Conservation (phyloP, 2,797 vertebrate genomes). For the Darevskia mixta region DNA sequence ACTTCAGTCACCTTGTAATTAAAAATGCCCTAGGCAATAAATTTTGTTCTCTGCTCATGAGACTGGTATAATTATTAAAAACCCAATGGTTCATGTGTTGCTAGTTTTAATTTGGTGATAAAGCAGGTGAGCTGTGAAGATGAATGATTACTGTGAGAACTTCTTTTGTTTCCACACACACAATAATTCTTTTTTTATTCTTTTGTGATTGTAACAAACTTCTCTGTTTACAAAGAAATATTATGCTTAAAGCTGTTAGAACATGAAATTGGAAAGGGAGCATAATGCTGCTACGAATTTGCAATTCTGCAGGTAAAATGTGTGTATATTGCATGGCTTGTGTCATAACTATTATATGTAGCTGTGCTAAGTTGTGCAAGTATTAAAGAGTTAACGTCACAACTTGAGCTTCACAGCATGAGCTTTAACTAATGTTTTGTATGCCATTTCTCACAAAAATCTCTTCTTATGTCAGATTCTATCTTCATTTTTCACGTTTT, state of each 20-base stretch:
- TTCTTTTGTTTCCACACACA: slow-evolving; percentile 27
- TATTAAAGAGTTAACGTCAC: background rate
- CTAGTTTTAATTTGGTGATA: slow-evolving; percentile 61
- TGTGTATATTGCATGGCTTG: background rate
- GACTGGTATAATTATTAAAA: slow-evolving; percentile 71
- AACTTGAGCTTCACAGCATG: background rate
- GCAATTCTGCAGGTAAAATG: background rate
- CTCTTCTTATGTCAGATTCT: background rate
- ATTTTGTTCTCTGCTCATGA: slow-evolving; percentile 70
- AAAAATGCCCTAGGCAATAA: slow-evolving; percentile 73
- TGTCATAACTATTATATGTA: background rate
- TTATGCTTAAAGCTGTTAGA: background rate
- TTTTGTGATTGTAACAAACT: background rate
- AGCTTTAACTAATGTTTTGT: background rate
- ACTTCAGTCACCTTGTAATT: slow-evolving; percentile 75
- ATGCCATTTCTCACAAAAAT: too few species aligned
- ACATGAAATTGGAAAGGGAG: background rate
- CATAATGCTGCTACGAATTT: background rate
- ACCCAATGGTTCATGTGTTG: slow-evolving; percentile 63
- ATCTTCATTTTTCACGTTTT: background rate
- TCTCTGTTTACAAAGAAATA: background rate
- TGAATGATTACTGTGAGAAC: slow-evolving; percentile 51
- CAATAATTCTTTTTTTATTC: background rate
- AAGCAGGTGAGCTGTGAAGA: slow-evolving; percentile 55
- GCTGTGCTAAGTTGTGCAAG: background rate